These are phyloP conservation scores for Huso huso DNA, from an alignment of 2,797 vertebrate genomes.

Conservation along the genomic window DNA sequence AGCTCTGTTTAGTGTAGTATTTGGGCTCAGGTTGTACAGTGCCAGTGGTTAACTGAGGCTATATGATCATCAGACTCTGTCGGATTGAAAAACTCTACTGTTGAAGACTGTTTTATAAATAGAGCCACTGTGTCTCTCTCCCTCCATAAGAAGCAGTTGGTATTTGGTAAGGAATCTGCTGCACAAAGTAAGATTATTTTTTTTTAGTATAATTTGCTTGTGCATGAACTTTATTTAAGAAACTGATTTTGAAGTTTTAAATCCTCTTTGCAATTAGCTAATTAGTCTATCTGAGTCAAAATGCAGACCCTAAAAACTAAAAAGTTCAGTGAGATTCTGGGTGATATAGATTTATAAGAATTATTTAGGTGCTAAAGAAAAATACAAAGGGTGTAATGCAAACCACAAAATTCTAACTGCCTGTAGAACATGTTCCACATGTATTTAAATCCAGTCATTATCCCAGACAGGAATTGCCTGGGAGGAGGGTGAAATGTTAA, in stretches of 20 bases:
- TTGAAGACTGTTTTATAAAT: constrained; percentile 15
- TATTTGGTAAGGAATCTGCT: not conserved
- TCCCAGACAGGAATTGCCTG: not conserved
- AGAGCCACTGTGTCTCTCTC: constrained; percentile 6
- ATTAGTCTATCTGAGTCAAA: too few species aligned
- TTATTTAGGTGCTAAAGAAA: not conserved
- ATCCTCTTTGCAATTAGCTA: too few species aligned
- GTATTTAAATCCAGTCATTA: constrained; percentile 12
- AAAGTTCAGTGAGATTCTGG: constrained; percentile 1
- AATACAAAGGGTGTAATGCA: not conserved
- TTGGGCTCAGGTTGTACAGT: not conserved
- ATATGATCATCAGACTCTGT: constrained; percentile 10
- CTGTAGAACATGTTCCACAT: not conserved
- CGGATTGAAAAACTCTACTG: constrained; percentile 10
- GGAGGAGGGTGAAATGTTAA: not conserved
- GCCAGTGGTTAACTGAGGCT: not conserved
- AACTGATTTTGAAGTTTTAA: too few species aligned
- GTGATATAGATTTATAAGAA: not conserved
- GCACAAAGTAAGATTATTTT: constrained; percentile 1
- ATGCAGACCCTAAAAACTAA: not conserved
- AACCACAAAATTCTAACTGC: constrained; percentile 9
- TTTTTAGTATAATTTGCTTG: not conserved
- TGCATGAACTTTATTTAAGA: not conserved
- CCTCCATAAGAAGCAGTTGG: not conserved
- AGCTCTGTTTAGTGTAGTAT: not conserved